These are phyloP conservation scores for Hemiscyllium ocellatum DNA, from an alignment of 2,113 vertebrate genomes.

Conservation along the genomic window DNA sequence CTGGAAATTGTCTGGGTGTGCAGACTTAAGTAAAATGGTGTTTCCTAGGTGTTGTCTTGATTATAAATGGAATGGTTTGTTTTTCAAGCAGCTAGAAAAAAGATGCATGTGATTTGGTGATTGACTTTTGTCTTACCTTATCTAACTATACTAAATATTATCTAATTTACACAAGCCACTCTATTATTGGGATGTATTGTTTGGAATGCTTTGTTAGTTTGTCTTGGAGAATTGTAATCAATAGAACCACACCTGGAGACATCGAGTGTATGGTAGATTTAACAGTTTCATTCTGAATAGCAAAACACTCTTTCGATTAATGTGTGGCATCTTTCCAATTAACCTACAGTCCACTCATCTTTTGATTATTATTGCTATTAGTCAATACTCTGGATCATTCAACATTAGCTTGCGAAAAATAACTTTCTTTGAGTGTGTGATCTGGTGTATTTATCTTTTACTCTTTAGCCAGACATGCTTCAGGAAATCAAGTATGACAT, in stretches of 20 bases:
- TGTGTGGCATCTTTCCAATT: background rate
- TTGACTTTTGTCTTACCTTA: background rate
- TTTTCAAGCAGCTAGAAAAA: too few species aligned
- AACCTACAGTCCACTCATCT: background rate
- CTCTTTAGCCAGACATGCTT: conserved; percentile 1
- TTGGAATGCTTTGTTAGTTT: conserved; percentile 1
- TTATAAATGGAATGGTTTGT: background rate
- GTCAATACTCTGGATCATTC: background rate
- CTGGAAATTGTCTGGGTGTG: background rate
- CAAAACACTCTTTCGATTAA: background rate
- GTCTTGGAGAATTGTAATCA: background rate
- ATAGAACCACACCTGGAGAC: background rate
- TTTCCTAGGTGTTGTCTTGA: background rate
- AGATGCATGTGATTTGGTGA: background rate
- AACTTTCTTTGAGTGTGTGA: background rate
- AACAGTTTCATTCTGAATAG: background rate
- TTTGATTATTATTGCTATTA: conserved; percentile 22
- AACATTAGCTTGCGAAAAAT: background rate
- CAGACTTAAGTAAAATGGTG: background rate
- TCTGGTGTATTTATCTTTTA: background rate
- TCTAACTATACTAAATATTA: background rate
- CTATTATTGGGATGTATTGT: background rate
- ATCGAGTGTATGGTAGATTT: background rate
- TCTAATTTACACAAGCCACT: background rate
- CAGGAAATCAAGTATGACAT: background rate